Evolutionary conservation across 1,140 invertebrate species (phyloP).

Genomic region (Sycophaga agraensis): DNA sequence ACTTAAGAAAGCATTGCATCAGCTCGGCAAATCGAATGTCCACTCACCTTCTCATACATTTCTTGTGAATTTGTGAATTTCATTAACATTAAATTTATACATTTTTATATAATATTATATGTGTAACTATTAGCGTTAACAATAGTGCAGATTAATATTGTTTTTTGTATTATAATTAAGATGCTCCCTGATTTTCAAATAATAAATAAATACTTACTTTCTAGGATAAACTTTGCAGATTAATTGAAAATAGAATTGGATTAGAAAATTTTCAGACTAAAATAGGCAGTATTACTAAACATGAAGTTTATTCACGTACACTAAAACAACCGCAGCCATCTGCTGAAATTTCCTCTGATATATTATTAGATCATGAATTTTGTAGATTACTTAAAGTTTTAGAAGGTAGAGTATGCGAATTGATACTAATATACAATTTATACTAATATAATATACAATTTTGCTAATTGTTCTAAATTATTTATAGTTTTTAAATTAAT

Average conservation of each 20-base stretch:
- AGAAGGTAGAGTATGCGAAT: slow-evolving; percentile 65
- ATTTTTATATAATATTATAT: background rate
- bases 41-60: too few species aligned
- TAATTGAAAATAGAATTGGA: slow-evolving; percentile 90
- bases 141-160: background rate
- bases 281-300: slow-evolving; percentile 80
- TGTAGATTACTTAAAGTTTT: slow-evolving; percentile 82
- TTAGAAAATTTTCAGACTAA: slow-evolving; percentile 87
- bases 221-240: slow-evolving; percentile 76
- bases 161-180: background rate
- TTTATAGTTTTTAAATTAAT: too few species aligned
- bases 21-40: too few species aligned
- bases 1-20: too few species aligned
- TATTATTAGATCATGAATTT: slow-evolving; percentile 95
- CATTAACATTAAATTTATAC: background rate
- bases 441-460: too few species aligned
- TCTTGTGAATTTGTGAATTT: too few species aligned
- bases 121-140: background rate
- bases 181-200: background rate
- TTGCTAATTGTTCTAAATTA: too few species aligned
- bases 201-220: slow-evolving; percentile 27
- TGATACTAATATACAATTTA: too few species aligned
- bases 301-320: slow-evolving; percentile 88
- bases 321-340: slow-evolving; percentile 90
- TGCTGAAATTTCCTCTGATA: slow-evolving; percentile 73